These are phyloP conservation scores for Puma concolor DNA, from an alignment of 2,113 vertebrate species.

Conservation along the genomic window DNA sequence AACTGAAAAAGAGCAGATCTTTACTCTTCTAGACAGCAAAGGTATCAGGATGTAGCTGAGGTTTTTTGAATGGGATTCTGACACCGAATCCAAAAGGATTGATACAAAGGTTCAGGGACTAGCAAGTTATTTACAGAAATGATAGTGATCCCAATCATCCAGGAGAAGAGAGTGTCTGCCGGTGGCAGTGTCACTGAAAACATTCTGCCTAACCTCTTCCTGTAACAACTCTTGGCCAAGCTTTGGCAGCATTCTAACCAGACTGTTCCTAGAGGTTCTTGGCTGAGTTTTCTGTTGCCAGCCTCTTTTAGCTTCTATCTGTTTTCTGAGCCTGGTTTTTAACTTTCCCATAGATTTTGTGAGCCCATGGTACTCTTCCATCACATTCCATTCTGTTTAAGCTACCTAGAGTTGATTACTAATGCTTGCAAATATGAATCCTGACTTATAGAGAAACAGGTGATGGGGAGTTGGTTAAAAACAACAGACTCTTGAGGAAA, in stretches of 20 bases:
- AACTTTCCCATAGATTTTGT: neutral
- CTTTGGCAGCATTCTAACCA: neutral
- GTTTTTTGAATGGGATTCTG: neutral
- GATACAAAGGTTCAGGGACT: neutral
- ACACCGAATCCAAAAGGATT: neutral
- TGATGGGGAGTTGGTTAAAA: neutral
- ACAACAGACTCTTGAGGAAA: neutral
- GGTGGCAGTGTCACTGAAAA: neutral
- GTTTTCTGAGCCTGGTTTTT: neutral
- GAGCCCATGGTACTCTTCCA: neutral
- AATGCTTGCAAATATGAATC: neutral
- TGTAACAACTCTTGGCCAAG: neutral
- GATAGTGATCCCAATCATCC: neutral
- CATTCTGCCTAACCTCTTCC: neutral
- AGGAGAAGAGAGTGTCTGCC: neutral
- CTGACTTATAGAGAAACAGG: neutral
- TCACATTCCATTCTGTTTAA: constrained; percentile 1
- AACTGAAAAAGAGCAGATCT: neutral
- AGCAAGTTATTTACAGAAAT: neutral
- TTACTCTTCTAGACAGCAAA: neutral
- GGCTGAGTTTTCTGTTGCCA: neutral
- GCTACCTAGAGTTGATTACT: neutral
- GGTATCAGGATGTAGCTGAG: neutral
- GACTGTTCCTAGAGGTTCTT: neutral
- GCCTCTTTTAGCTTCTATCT: neutral